phyloP scores from a whole-genome alignment of 2,113 vertebrate genomes.

The Oceanodroma tethys region DNA sequence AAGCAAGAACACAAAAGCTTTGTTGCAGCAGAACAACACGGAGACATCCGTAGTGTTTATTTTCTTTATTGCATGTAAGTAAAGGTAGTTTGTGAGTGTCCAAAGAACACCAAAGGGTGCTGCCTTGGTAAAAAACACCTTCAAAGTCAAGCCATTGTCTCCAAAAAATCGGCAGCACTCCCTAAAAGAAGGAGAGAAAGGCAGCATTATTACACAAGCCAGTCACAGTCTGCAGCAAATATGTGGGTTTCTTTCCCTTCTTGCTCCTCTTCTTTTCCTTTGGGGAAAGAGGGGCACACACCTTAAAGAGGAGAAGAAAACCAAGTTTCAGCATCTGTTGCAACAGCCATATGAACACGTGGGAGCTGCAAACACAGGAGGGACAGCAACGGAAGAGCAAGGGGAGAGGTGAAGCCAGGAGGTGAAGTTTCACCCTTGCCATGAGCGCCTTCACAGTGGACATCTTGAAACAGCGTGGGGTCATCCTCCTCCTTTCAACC shows the following conservation, averaged over 20 bases:
- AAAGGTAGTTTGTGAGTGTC: slow-evolving; percentile 98
- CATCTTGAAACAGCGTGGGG: neutral
- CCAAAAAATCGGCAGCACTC: slow-evolving; percentile 95
- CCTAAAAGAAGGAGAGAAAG: slow-evolving; percentile 79
- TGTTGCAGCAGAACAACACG: slow-evolving; percentile 98
- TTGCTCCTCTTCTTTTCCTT: neutral
- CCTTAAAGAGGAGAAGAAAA: neutral
- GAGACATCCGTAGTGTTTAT: slow-evolving; percentile 95
- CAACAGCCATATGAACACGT: neutral
- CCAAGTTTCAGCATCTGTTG: neutral
- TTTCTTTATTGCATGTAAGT: slow-evolving; percentile 97
- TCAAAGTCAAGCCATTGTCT: slow-evolving; percentile 91
- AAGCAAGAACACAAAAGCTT: slow-evolving; percentile 97
- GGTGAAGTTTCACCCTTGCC: neutral
- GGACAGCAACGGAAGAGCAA: neutral
- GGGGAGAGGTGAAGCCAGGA: neutral
- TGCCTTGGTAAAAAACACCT: slow-evolving; percentile 93
- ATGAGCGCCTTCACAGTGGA: neutral
- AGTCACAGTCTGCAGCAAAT: neutral
- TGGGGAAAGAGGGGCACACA: neutral
- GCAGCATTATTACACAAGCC: slow-evolving; percentile 48
- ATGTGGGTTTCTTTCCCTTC: neutral
- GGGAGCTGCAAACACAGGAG: neutral
- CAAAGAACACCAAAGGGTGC: slow-evolving; percentile 94
- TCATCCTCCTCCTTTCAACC: neutral